phyloP scores from a whole-genome alignment of 2,113 vertebrate species.

The Chamaetylas fuelleborni region DNA sequence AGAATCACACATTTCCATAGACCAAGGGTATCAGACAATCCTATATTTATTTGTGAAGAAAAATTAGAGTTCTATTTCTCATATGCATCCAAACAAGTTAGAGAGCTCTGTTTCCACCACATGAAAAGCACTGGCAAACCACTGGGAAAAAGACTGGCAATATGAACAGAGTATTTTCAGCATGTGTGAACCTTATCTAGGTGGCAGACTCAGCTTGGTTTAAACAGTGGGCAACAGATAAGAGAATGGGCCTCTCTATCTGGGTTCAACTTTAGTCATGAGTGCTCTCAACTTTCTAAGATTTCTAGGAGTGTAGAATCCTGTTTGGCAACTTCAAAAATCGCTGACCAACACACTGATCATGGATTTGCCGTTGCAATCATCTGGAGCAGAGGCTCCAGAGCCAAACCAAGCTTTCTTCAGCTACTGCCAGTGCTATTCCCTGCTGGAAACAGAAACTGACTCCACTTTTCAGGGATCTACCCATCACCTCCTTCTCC shows the following conservation, averaged over 20 bases:
- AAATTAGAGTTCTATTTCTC: not conserved
- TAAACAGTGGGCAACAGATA: not conserved
- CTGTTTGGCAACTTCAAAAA: not conserved
- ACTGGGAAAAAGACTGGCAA: not conserved
- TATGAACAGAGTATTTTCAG: not conserved
- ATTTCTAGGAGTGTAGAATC: not conserved
- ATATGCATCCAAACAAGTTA: not conserved
- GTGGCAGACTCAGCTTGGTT: not conserved
- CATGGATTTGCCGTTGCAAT: not conserved
- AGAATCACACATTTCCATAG: conserved; percentile 86
- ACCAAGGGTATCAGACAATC: conserved; percentile 78
- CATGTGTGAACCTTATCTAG: not conserved
- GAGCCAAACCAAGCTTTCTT: not conserved
- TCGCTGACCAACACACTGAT: too few relatives aligned
- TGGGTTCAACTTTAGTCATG: rapidly evolving
- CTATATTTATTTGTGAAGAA: conserved; percentile 60
- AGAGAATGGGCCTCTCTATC: not conserved
- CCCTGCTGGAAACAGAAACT: not conserved
- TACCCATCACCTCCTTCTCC: not conserved
- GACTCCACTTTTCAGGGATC: not conserved
- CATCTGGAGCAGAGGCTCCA: not conserved
- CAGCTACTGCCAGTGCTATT: not conserved
- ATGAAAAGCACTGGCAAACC: not conserved
- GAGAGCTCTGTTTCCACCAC: not conserved
- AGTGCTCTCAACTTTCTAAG: not conserved